A percentile compares a stretch with the other conserved stretches of the same genome.
These are phyloP conservation scores for Cariama cristata DNA, from an alignment of 2,113 vertebrate species.

Conservation along the genomic window DNA sequence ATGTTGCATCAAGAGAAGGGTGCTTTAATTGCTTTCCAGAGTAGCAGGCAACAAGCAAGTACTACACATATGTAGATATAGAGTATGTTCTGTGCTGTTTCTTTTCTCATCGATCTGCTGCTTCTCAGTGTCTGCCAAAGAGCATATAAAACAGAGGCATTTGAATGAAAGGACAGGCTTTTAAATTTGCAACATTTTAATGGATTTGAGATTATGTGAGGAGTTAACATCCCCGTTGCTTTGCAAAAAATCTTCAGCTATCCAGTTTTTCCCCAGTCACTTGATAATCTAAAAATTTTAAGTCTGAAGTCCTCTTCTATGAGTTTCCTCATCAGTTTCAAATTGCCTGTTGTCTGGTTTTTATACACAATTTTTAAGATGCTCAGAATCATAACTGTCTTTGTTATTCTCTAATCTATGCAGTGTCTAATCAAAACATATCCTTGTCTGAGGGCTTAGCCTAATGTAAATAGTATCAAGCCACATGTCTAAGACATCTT, in stretches of 20 bases:
- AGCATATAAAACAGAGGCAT: not conserved
- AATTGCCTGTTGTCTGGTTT: not conserved
- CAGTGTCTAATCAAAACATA: not conserved
- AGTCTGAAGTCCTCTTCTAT: not conserved
- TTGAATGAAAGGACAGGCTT: not conserved
- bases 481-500: not conserved
- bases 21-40: not conserved
- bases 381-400: accelerated
- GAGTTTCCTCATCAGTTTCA: not conserved
- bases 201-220: not conserved
- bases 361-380: not conserved
- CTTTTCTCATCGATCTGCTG: not conserved
- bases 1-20: not conserved
- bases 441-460: not conserved
- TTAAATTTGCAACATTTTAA: not conserved
- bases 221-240: not conserved
- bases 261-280: not conserved
- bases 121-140: not conserved
- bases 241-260: not conserved
- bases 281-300: not conserved
- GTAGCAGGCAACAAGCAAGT: not conserved
- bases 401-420: not conserved
- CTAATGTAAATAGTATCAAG: not conserved
- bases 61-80: too few species aligned
- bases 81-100: not conserved